Evolutionary conservation across 1,140 invertebrate genomes (phyloP), one percentile per base, ranked within the genome.

Genomic region (Argopecten irradians): DNA sequence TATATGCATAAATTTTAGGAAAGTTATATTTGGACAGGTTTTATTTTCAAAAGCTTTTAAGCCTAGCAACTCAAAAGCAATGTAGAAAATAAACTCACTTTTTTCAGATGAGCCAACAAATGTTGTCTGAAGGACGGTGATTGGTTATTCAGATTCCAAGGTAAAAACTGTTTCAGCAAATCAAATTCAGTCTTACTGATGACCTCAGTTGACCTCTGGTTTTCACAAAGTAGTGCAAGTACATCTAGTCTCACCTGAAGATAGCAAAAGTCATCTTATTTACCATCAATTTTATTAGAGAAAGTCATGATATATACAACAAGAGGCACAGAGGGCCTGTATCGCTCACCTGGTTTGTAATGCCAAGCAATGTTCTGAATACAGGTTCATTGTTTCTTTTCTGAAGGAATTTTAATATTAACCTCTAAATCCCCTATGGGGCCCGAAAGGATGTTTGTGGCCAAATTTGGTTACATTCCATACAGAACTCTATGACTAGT

Each of bases 211-310:
- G 96, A 97, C 93, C 97, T 97, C 83, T 97, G 97, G 19, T 97
- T 97, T 92, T 98, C 97, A 87, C 97, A 97, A 19, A 98, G 93
- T 11, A 98, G 94, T 3, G 96, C 96, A 88, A 98, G 96, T 0
- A 96, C 96, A 90, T 96, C 95, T 22, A 96, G 92, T 85, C 96
- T 92, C 71, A 96, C 93, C 96, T 97, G 86, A 28, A 28, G n/a
- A 28, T 0, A 28, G n/a, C 55, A 71, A 28, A 71, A n/a, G 22
- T 71, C n/a, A 28, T 71, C 16, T n/a, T n/a, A n/a, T n/a, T n/a
- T n/a, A n/a, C n/a, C n/a, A n/a, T n/a, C n/a, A n/a, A n/a, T n/a
- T n/a, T n/a, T n/a, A n/a, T n/a, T n/a, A n/a, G n/a, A n/a, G n/a
- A n/a, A n/a, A n/a, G n/a, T n/a, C n/a, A n/a, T n/a, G n/a, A n/a